Conservation (phyloP, 92 coral and sea anemone genomes). For the Paramuricea clavata region DNA sequence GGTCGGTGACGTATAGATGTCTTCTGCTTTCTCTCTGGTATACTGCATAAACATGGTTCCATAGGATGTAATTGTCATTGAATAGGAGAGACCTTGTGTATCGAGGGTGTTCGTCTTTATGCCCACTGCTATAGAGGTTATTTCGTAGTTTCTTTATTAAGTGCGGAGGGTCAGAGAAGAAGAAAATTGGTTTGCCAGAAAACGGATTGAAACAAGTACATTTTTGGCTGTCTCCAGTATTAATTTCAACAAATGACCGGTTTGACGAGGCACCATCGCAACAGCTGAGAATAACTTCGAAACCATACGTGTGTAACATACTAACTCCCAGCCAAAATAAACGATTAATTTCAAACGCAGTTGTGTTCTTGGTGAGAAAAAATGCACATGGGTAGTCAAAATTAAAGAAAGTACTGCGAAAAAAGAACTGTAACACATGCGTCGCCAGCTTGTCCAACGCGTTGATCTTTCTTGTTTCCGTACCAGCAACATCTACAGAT, state of each 20-base stretch:
- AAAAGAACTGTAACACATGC: constrained; percentile 47
- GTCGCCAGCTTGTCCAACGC: constrained; percentile 36
- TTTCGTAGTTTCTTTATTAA: too few relatives aligned
- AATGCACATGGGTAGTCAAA: too few relatives aligned
- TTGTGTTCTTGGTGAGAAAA: constrained; percentile 43
- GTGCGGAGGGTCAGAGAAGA: constrained; percentile 63
- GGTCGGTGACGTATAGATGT: constrained; percentile 40
- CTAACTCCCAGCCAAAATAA: constrained; percentile 62
- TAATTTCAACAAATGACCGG: constrained; percentile 52
- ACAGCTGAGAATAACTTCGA: constrained; percentile 45
- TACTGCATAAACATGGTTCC: constrained; percentile 52
- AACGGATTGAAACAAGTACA: constrained; percentile 36
- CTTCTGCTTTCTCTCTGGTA: constrained; percentile 36
- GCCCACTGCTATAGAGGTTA: constrained; percentile 47
- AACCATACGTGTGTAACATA: constrained; percentile 45
- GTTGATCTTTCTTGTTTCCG: background rate
- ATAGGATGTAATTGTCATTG: constrained; percentile 26
- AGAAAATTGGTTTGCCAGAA: constrained; percentile 44
- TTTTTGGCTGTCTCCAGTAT: constrained; percentile 21
- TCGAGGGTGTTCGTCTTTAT: constrained; percentile 30
- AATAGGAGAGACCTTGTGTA: constrained; percentile 28
- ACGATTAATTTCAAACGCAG: constrained; percentile 40
- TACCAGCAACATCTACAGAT: background rate
- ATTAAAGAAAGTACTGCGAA: constrained; percentile 41
- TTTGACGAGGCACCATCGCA: constrained; percentile 65